These are phyloP conservation scores for Gymnocephalus cernua DNA, from an alignment of 2,113 vertebrate species.

Conservation along the genomic window DNA sequence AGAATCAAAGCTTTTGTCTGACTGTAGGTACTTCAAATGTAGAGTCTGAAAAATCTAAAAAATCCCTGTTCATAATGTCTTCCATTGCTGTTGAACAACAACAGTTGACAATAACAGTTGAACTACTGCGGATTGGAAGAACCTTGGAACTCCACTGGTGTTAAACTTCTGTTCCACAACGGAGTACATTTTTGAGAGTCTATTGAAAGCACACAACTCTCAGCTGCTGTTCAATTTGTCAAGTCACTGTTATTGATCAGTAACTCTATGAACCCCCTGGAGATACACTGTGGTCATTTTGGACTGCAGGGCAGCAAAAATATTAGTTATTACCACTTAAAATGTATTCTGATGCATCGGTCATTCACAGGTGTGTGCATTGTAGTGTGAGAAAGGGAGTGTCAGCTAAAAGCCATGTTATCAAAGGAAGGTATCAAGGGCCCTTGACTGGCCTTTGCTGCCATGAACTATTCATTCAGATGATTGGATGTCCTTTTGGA, in stretches of 20 bases:
- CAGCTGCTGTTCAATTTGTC: slow-evolving; percentile 14
- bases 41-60: background rate
- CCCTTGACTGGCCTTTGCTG: slow-evolving; percentile 36
- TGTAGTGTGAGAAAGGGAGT: slow-evolving; percentile 5
- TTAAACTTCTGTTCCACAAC: background rate
- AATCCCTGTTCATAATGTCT: background rate
- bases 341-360: background rate
- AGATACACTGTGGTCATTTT: background rate
- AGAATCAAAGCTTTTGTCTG: background rate
- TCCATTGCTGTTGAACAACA: background rate
- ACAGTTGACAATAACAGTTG: background rate
- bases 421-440: slow-evolving; percentile 7
- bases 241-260: slow-evolving; percentile 13
- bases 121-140: too few species aligned
- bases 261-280: background rate
- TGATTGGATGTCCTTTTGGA: slow-evolving; percentile 46
- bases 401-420: background rate
- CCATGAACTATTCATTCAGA: slow-evolving; percentile 41
- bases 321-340: background rate
- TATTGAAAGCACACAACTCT: background rate
- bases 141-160: background rate
- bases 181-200: background rate
- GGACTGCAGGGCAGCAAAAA: background rate
- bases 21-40: background rate
- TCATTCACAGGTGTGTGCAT: slow-evolving; percentile 7